Percentiles rank a stretch among this genome's conserved stretches.
Evolutionary conservation across 2,797 vertebrate genomes (phyloP).

Genomic region (Pangasius sanitwongsei): DNA sequence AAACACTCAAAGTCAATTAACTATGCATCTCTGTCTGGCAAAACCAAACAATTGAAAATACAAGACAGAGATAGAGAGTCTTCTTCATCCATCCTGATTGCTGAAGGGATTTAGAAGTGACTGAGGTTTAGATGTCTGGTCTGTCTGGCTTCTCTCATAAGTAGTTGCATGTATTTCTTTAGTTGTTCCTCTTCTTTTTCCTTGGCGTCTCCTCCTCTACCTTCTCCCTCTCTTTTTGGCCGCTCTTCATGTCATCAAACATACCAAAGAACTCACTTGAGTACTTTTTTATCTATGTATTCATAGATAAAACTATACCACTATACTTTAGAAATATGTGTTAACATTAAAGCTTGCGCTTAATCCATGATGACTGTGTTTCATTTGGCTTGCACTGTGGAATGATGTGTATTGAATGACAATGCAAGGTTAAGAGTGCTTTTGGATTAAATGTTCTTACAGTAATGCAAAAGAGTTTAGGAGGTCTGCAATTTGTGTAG

Average conservation of each 20-base stretch:
- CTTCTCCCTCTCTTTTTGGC: not conserved
- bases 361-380: not conserved
- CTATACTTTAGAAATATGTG: not conserved
- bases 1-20: not conserved
- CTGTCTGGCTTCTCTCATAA: not conserved
- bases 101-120: not conserved
- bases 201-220: not conserved
- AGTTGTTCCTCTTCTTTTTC: not conserved
- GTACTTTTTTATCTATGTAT: not conserved
- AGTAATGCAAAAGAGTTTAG: not conserved
- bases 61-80: not conserved
- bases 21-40: not conserved
- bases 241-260: not conserved
- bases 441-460: not conserved
- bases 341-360: not conserved
- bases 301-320: not conserved
- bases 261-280: not conserved
- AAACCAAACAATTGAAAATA: not conserved
- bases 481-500: not conserved
- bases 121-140: not conserved
- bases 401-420: not conserved
- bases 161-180: not conserved
- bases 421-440: not conserved
- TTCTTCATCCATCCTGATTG: not conserved
- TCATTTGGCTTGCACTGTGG: not conserved